These are phyloP conservation scores for Drosophila repleta DNA, from an alignment of 1,140 invertebrate genomes.

Conservation along the genomic window DNA sequence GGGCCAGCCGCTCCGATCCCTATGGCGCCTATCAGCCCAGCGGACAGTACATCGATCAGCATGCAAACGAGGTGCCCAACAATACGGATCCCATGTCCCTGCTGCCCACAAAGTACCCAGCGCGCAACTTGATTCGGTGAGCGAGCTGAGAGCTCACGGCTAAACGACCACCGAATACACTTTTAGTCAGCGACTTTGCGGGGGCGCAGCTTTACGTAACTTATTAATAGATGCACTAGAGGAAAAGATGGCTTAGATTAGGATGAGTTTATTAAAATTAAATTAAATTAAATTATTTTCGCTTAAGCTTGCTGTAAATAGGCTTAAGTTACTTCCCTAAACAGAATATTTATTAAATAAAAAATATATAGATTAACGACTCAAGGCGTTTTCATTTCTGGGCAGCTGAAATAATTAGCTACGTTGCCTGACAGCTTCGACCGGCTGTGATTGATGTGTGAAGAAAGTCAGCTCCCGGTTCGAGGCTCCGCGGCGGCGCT, in stretches of 20 bases:
- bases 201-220: constrained; percentile 69
- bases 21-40: constrained; percentile 62
- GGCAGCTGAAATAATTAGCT: constrained; percentile 54
- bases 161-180: constrained; percentile 63
- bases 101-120: constrained; percentile 72
- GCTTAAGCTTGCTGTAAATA: constrained; percentile 48
- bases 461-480: constrained; percentile 57
- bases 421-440: constrained; percentile 21
- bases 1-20: constrained; percentile 75
- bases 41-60: constrained; percentile 43
- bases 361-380: background rate
- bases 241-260: constrained; percentile 35
- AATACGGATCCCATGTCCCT: constrained; percentile 62
- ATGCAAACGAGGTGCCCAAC: constrained; percentile 56
- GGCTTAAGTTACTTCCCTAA: constrained; percentile 29
- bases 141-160: constrained; percentile 21
- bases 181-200: constrained; percentile 74
- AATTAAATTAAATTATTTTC: constrained; percentile 63
- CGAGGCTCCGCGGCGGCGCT: background rate
- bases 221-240: constrained; percentile 39
- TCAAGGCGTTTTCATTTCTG: constrained; percentile 18
- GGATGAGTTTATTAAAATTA: constrained; percentile 37
- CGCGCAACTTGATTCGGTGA: constrained; percentile 63
- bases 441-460: constrained; percentile 56
- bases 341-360: constrained; percentile 43